Evolutionary conservation across 2,113 vertebrate species (phyloP), one percentile per base, ranked within the genome.

Genomic region (Bubo scandiacus): DNA sequence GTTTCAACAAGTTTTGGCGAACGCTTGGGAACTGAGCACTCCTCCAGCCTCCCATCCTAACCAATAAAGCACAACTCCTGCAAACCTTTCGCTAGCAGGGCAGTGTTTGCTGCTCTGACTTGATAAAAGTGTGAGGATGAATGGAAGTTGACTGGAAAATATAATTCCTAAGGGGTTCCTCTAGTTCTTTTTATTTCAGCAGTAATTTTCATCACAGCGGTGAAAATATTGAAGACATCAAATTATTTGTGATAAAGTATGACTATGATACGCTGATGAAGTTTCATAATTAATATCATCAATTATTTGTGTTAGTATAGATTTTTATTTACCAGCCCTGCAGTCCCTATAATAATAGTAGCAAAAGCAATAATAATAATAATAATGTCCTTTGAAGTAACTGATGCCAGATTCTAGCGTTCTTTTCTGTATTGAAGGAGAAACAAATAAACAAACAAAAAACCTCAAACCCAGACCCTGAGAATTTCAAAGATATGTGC

Each of bases 1-100:
- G 96, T 96, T 95, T 97, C 95, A 97, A 96, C 94, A 98, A 97
- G 92, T 97, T 97, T 92, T 93, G 94, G 88, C 77, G n/a, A 93
- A 73, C 25, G 26, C 54, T 96, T 73, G 65, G 84, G 78, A 96
- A 55, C 91, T 82, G 88, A 98, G 85, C 57, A 38, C 87, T 94
- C 91, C 85, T 92, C 38, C 86, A 89, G 22, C 52, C 38, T 88
- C 42, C 49, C 42, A n/a, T 63, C 32, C 51, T 63, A 90, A 45
- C 78, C 74, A 85, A 63, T 83, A 91, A 87, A 85, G 70, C 38
- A 66, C 42, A 89, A 2, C 29, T 86, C 77, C 65, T 42, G 51
- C 73, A 82, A 72, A 80, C 20, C 13, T 72, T 62, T 86, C 18
- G 11, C 74, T 91, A 77, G 68, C 6, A 7, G 57, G 70, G 45